Conservation (phyloP, 2,113 vertebrate genomes). For the Mixornis gularis region DNA sequence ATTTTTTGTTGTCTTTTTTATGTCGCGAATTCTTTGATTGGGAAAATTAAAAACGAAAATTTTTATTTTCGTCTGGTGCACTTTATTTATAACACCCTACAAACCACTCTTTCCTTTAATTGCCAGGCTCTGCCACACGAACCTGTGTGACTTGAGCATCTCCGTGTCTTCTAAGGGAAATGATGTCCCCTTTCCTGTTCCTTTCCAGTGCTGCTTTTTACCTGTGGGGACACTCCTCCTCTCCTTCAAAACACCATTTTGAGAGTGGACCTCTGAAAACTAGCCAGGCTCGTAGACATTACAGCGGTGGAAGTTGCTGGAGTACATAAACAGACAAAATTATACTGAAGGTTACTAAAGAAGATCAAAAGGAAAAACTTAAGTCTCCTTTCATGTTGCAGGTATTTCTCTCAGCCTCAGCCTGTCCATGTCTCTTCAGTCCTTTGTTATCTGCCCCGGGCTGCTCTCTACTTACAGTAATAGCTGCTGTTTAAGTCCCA, state of each 20-base stretch:
- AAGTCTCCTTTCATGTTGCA: not conserved
- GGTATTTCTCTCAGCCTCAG: not conserved
- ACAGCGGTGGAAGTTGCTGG: not conserved
- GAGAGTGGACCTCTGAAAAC: not conserved
- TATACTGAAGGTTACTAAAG: not conserved
- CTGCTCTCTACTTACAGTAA: conserved; percentile 15
- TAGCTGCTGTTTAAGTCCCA: conserved; percentile 23
- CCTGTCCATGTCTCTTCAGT: not conserved
- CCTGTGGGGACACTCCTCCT: not conserved
- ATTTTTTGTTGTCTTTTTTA: too few relatives aligned
- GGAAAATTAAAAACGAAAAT: too few relatives aligned
- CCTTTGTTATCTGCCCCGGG: not conserved
- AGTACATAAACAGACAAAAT: not conserved
- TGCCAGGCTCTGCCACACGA: not conserved
- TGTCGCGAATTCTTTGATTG: too few relatives aligned
- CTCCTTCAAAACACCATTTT: not conserved
- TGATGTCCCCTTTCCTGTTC: not conserved
- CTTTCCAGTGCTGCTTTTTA: not conserved
- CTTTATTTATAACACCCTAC: too few relatives aligned
- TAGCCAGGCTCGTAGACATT: not conserved
- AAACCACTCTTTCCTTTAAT: not conserved
- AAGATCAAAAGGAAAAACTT: conserved; percentile 35
- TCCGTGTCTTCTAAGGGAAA: not conserved
- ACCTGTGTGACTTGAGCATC: not conserved
- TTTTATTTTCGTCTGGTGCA: too few relatives aligned